phyloP scores from a whole-genome alignment of 2,797 vertebrate species.

The Cynodonichthys magdalenae region DNA sequence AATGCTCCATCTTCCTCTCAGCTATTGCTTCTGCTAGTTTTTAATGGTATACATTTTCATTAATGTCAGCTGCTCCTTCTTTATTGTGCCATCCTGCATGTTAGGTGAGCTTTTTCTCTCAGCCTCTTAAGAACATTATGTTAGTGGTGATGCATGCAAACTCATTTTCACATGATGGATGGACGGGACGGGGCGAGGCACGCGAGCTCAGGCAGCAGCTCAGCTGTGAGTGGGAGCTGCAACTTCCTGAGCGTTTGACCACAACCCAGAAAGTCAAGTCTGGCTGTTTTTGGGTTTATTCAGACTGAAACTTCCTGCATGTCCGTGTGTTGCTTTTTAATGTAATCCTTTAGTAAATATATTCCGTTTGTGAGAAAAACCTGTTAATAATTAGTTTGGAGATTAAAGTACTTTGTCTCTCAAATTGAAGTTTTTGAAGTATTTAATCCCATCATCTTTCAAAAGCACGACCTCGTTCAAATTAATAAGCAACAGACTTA shows the following conservation, averaged over 20 bases:
- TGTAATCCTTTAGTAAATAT: not conserved
- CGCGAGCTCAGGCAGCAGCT: conserved; percentile 30
- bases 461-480: not conserved
- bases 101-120: conserved; percentile 60
- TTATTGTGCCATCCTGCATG: conserved; percentile 60
- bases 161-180: conserved; percentile 65
- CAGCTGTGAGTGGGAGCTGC: conserved; percentile 32
- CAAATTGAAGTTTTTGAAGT: not conserved
- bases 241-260: conserved; percentile 42
- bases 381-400: not conserved
- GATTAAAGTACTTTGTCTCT: not conserved
- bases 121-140: conserved; percentile 65
- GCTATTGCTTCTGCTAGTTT: conserved; percentile 52
- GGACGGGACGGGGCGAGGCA: conserved; percentile 31
- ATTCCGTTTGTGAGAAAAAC: not conserved
- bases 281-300: not conserved
- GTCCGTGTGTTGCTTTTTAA: too few species aligned
- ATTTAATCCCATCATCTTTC: not conserved
- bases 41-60: conserved; percentile 73
- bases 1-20: conserved; percentile 53
- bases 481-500: not conserved
- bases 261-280: conserved; percentile 11
- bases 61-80: conserved; percentile 60
- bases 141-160: conserved; percentile 67
- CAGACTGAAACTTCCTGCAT: not conserved